These are phyloP conservation scores for Leptosomus discolor DNA, from an alignment of 2,113 vertebrate genomes.

Conservation along the genomic window DNA sequence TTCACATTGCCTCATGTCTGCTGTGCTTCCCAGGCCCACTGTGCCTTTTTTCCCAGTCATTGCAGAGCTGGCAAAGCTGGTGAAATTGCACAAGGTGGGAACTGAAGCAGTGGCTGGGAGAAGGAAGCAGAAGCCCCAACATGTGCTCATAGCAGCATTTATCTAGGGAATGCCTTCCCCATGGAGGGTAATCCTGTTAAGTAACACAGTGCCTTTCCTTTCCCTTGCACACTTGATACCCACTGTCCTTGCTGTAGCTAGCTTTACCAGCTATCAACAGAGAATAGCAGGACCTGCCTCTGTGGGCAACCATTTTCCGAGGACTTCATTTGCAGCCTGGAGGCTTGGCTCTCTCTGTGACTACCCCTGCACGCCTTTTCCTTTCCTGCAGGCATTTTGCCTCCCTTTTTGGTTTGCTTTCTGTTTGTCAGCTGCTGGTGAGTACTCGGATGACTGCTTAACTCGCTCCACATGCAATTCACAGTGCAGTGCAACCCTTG, in stretches of 20 bases:
- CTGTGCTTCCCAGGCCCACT: not conserved
- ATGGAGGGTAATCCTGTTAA: not conserved
- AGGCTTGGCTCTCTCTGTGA: not conserved
- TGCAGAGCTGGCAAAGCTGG: not conserved
- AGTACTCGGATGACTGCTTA: not conserved
- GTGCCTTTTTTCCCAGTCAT: not conserved
- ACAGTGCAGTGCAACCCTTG: not conserved
- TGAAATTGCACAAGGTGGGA: not conserved
- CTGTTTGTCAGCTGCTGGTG: not conserved
- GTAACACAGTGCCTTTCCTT: not conserved
- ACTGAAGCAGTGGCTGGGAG: not conserved
- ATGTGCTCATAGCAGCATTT: rapidly evolving
- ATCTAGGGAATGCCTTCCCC: not conserved
- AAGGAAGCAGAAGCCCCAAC: not conserved
- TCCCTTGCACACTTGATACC: not conserved
- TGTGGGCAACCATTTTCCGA: not conserved
- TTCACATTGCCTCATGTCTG: not conserved
- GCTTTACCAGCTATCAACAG: rapidly evolving
- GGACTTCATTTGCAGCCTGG: not conserved
- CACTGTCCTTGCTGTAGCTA: not conserved
- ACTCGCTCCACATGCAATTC: not conserved
- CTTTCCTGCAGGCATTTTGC: not conserved
- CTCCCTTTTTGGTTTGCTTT: not conserved
- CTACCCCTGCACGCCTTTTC: rapidly evolving
- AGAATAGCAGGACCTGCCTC: not conserved